These are phyloP conservation scores for Poecilobothrus nobilitatus DNA, from an alignment of 2,888 invertebrate genomes.

Conservation along the genomic window DNA sequence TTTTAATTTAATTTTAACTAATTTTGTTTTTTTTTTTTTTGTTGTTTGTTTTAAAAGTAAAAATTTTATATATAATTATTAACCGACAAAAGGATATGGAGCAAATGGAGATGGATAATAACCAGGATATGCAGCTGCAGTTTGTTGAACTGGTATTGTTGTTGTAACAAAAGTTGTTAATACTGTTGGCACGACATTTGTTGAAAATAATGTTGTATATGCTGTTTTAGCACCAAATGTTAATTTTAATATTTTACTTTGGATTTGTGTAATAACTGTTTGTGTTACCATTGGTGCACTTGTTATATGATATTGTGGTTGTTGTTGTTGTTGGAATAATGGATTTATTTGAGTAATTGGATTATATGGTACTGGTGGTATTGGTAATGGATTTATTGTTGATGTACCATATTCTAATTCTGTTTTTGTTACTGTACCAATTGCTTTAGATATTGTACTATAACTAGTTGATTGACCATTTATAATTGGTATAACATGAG, in stretches of 20 bases:
- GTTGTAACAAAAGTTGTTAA: constrained; percentile 77
- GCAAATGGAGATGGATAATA: constrained; percentile 70
- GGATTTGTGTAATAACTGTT: constrained; percentile 67
- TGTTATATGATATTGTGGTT: constrained; percentile 64
- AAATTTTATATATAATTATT: constrained; percentile 25
- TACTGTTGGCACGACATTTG: constrained; percentile 71
- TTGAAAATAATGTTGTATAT: constrained; percentile 76
- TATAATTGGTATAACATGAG: constrained; percentile 69
- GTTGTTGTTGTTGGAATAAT: constrained; percentile 50
- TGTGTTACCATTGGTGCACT: constrained; percentile 74
- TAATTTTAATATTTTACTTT: constrained; percentile 72
- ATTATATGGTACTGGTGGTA: constrained; percentile 41
- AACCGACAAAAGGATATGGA: constrained; percentile 67
- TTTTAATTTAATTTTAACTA: neutral
- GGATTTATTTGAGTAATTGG: constrained; percentile 42
- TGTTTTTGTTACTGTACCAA: constrained; percentile 70
- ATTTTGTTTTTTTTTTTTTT: neutral
- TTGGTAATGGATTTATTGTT: constrained; percentile 53
- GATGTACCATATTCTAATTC: constrained; percentile 70
- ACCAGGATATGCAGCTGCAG: constrained; percentile 61
- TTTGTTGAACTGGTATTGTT: constrained; percentile 64
- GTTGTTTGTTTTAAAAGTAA: neutral
- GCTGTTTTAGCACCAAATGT: constrained; percentile 88
- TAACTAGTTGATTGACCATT: constrained; percentile 66
- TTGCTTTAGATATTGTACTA: constrained; percentile 69